Base-by-base conservation (phyloP, 2,113 vertebrate genomes). In the Caretta caretta region DNA sequence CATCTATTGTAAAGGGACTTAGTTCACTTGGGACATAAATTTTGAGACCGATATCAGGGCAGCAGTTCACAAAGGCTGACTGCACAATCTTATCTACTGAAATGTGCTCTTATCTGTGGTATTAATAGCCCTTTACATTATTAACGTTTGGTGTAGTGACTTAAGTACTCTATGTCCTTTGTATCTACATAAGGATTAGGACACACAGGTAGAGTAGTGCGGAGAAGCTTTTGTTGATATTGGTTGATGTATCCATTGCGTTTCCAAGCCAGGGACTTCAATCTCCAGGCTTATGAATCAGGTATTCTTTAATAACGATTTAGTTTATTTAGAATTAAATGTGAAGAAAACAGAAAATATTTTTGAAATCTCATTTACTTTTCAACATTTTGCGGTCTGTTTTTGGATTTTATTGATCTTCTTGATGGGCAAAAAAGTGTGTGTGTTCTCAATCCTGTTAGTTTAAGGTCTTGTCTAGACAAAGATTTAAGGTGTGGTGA, bases 191-290 rank as follows among this genome's bases (percentile, higher is more conserved):
- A 78, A 92, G 56, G 72, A 38, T 46, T 76, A 25, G 11, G 62
- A 14, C 25, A 13, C 8, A 1, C 8, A 46, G 80, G 49, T 86
- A 69, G 86, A 87, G 84, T 56, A 83, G 87, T 86, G 86, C 50
- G 84, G 78, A 79, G 83, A 12, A 86, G 25, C 46, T 75, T 56
- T 72, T 88, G 86, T 79, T 90, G 50, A 22, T 69, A 19, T 22
- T 75, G 1, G 29, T 14, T 79, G 65, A 46, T 79, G 13, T 65
- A 57, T 50, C 48, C 80, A 5, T 75, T 83, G 88, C 20, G n/a
- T 53, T 81, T 87, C 83, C 87, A 92, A 59, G 87, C 65, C 93
- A 83, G 93, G 94, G 78, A 95, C 95, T 84, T 72, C 54, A 35
- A 84, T 94, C 87, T 96, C 79, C 53, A 90, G 92, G 86, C 81